phyloP scores from a whole-genome alignment of 2,113 vertebrate genomes.

The Monarcha castaneiventris region DNA sequence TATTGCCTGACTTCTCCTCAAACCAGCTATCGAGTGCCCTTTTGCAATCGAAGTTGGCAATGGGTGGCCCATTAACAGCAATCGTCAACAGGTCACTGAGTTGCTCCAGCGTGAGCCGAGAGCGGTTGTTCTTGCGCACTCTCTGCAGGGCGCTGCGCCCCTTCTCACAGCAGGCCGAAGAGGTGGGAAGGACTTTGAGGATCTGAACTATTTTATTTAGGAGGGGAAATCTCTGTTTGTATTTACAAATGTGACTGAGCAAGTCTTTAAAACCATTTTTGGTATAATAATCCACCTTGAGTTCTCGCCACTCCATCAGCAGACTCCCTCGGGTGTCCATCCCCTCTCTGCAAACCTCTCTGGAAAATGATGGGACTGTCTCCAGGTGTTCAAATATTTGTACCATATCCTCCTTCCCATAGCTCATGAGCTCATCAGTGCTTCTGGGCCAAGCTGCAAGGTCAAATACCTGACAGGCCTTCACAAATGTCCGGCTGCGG shows the following conservation, averaged over 20 bases:
- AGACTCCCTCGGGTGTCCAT: conserved; percentile 79
- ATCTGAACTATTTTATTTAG: conserved; percentile 88
- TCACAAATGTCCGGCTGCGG: conserved; percentile 84
- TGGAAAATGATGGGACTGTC: conserved; percentile 76
- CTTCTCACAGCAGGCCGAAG: conserved; percentile 88
- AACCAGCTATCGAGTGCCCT: conserved; percentile 95
- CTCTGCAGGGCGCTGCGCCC: conserved; percentile 85
- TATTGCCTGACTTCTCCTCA: conserved; percentile 93
- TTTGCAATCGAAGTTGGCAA: conserved; percentile 90
- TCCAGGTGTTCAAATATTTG: conserved; percentile 89
- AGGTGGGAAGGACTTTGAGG: conserved; percentile 88
- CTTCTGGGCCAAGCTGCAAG: conserved; percentile 85
- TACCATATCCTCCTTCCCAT: conserved; percentile 90
- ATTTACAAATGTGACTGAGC: conserved; percentile 86
- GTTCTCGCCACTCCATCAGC: conserved; percentile 89
- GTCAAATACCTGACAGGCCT: conserved; percentile 91
- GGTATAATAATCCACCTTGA: conserved; percentile 92
- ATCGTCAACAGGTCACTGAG: conserved; percentile 89
- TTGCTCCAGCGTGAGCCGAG: conserved; percentile 88
- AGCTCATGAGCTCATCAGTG: conserved; percentile 85
- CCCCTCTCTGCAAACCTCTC: conserved; percentile 77
- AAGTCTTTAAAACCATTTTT: conserved; percentile 92
- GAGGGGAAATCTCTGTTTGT: conserved; percentile 90
- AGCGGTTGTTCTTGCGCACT: conserved; percentile 86
- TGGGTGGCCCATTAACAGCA: conserved; percentile 87